Conservation (phyloP, 2,113 vertebrate genomes). For the Rhea americana region DNA sequence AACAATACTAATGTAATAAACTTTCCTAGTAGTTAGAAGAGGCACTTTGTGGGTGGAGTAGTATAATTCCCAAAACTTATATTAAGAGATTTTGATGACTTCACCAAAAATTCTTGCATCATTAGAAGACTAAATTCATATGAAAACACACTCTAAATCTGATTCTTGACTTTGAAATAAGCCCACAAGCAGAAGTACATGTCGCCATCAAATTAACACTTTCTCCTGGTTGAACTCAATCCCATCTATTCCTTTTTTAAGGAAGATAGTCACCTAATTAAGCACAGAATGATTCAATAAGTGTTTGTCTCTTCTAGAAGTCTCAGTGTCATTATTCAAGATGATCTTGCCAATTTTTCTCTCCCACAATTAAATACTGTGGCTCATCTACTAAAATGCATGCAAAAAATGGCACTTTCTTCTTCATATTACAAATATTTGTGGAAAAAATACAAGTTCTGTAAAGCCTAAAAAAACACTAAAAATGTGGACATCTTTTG, state of each 20-base stretch:
- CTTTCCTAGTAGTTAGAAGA: neutral
- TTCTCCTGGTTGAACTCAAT: neutral
- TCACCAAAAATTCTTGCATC: neutral
- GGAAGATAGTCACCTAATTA: neutral
- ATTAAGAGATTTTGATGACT: neutral
- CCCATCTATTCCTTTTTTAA: neutral
- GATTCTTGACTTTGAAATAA: neutral
- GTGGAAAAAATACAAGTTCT: neutral
- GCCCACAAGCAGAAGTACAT: neutral
- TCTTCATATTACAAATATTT: neutral
- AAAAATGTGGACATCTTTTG: neutral
- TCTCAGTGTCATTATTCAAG: neutral
- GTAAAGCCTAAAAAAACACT: neutral
- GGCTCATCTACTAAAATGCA: neutral
- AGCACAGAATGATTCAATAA: neutral
- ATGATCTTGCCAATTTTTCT: neutral
- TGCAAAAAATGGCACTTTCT: neutral
- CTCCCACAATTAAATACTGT: neutral
- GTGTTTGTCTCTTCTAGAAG: neutral
- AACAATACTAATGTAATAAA: slow-evolving; percentile 17
- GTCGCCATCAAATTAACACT: neutral
- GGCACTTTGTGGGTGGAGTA: neutral
- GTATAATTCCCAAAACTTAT: neutral
- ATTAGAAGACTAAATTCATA: neutral
- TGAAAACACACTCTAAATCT: neutral